Conservation (phyloP, 1,140 invertebrate genomes). For the Aphidius gifuensis region DNA sequence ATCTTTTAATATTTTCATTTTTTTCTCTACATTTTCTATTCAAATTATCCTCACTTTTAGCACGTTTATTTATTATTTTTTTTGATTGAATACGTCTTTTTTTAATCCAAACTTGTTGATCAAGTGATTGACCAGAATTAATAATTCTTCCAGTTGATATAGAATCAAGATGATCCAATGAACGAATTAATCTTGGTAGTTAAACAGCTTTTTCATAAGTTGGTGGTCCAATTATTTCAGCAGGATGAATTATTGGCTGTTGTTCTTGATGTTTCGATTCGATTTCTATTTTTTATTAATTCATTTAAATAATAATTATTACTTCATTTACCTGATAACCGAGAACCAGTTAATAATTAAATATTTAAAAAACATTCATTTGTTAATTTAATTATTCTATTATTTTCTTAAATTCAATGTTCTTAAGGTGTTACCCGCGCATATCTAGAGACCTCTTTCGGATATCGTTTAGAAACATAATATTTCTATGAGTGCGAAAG, state of each 20-base stretch:
- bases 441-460: no score
- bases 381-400: conserved; percentile 35
- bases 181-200: conserved; percentile 60
- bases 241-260: conserved; percentile 58
- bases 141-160: no score
- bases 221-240: conserved; percentile 65
- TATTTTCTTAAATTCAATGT: conserved; percentile 26
- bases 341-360: conserved; percentile 28
- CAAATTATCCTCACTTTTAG: conserved; percentile 45
- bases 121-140: no score
- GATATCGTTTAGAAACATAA: no score
- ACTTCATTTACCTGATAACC: conserved; percentile 43
- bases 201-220: conserved; percentile 71
- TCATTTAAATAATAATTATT: not conserved
- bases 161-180: conserved; percentile 35
- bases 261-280: conserved; percentile 49
- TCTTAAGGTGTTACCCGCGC: no score
- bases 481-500: no score
- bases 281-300: conserved; percentile 52
- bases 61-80: conserved; percentile 36
- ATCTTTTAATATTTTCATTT: no score
- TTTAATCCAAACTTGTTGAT: no score
- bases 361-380: conserved; percentile 36
- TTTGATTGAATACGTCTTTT: conserved; percentile 27
- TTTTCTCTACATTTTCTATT: no score